Base-by-base conservation (phyloP, 2,888 invertebrate genomes). In the Leptarthrus brevirostris region DNA sequence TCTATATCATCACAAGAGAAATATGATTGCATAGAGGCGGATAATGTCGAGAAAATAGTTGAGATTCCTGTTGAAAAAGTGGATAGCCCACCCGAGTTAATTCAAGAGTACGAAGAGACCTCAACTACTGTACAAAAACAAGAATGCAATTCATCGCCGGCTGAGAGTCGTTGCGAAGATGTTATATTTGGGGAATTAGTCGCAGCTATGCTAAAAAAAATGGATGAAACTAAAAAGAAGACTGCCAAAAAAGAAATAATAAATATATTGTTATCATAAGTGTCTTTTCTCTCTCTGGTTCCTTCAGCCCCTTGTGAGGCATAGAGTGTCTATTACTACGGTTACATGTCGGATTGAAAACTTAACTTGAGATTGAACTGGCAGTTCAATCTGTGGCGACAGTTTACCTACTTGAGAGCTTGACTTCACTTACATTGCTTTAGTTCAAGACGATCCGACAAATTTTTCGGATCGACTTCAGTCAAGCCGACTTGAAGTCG, bases 101-200 rank as follows among this genome's bases (percentile, higher is more conserved):
- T 30, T 8, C 30, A 3, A 30, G 30, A 30, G 30, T 30, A 30
- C 8, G 47, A 47, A 12, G 47, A 47, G 12, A 16, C 12, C 3
- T 14, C 12, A 12, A 8, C 47, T 3, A 47, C 47, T 6, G 12
- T 3, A 6, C 5, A 4, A 47, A 47, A 47, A 14, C 3, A 6
- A 12, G 5, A 47, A 4, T 8, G n/a, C 12, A 12, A 47, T 4
- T 3, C 3, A 47, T 8, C 12, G 5, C 16, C 16, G 1, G 2
- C 18, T 16, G 58, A 58, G 5, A 6, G 2, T 53, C 79, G 81
- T 0, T 79, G 80, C 24, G 81, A 82, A 58, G 82, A 82, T 76
- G 77, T 76, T 4, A 82, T 82, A 56, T 82, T 82, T 76, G 81
- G 81, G 3, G 81, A 82, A 71, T 70, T 82, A 1, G 80, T 82